Evolutionary conservation across 2,888 invertebrate genomes (phyloP).

Genomic region (Chalcis sispes): DNA sequence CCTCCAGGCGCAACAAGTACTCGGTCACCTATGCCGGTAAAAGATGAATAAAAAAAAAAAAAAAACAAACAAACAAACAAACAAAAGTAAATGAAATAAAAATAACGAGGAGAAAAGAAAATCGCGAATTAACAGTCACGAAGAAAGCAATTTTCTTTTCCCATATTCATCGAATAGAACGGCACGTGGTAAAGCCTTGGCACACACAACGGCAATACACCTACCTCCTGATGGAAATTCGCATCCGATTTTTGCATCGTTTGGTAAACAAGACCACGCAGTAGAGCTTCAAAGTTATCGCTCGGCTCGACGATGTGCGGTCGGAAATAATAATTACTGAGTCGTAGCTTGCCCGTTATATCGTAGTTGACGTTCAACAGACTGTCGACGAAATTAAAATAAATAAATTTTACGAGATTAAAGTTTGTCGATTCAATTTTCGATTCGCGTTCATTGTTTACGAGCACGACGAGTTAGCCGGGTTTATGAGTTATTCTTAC

Average conservation of each 20-base stretch:
- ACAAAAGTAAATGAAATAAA: too few relatives aligned
- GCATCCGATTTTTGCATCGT: conserved; percentile 79
- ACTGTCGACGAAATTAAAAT: conserved; percentile 21
- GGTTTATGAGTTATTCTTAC: conserved; percentile 58
- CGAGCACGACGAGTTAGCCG: neutral
- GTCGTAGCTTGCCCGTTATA: conserved; percentile 66
- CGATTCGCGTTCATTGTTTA: neutral
- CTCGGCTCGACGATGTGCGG: conserved; percentile 78
- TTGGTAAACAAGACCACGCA: conserved; percentile 79
- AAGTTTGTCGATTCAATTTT: neutral
- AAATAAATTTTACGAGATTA: neutral
- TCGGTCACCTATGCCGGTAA: conserved; percentile 68
- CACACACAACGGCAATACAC: too few relatives aligned
- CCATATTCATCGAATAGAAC: neutral
- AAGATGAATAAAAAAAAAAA: neutral
- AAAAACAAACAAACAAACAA: neutral
- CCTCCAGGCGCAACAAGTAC: conserved; percentile 69
- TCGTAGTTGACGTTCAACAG: conserved; percentile 48
- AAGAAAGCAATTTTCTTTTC: neutral
- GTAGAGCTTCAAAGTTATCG: conserved; percentile 78
- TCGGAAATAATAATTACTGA: conserved; percentile 80
- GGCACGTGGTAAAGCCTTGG: too few relatives aligned
- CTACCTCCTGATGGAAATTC: conserved; percentile 77
- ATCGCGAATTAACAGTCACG: neutral
- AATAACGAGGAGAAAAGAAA: neutral